Evolutionary conservation across 2,888 invertebrate genomes (phyloP).

Genomic region (Schrankia costaestrigalis): DNA sequence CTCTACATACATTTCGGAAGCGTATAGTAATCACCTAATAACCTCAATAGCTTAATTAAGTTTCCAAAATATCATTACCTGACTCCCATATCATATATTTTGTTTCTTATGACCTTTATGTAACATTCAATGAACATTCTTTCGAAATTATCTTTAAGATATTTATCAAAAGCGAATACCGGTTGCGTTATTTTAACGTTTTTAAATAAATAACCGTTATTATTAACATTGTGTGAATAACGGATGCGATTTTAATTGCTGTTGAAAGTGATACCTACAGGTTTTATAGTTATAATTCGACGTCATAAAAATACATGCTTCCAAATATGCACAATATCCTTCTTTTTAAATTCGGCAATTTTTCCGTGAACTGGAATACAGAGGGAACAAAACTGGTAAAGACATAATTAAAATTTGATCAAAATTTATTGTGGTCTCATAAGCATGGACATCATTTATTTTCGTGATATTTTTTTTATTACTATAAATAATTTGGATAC

Average conservation of each 20-base stretch:
- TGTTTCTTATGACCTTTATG: background rate
- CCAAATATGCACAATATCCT: too few species aligned
- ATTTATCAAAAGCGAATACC: conserved; percentile 15
- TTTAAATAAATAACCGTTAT: conserved; percentile 27
- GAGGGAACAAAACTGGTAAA: too few species aligned
- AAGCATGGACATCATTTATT: too few species aligned
- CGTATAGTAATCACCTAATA: background rate
- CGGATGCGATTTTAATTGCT: conserved; percentile 11
- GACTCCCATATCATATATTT: background rate
- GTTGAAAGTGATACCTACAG: background rate
- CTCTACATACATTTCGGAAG: background rate
- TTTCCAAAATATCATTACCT: background rate
- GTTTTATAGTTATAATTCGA: too few species aligned
- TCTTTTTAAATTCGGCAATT: too few species aligned
- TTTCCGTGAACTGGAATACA: too few species aligned
- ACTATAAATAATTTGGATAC: too few species aligned
- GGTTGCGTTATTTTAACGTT: conserved; percentile 15
- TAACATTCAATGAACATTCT: background rate
- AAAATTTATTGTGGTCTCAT: too few species aligned
- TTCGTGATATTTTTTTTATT: too few species aligned
- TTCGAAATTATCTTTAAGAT: conserved; percentile 10
- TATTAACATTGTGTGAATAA: conserved; percentile 14
- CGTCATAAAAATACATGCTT: too few species aligned
- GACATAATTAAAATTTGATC: too few species aligned
- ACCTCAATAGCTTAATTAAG: background rate